These are phyloP conservation scores for Campylomormyrus numenius DNA, from an alignment of 2,113 vertebrate genomes.

Conservation along the genomic window DNA sequence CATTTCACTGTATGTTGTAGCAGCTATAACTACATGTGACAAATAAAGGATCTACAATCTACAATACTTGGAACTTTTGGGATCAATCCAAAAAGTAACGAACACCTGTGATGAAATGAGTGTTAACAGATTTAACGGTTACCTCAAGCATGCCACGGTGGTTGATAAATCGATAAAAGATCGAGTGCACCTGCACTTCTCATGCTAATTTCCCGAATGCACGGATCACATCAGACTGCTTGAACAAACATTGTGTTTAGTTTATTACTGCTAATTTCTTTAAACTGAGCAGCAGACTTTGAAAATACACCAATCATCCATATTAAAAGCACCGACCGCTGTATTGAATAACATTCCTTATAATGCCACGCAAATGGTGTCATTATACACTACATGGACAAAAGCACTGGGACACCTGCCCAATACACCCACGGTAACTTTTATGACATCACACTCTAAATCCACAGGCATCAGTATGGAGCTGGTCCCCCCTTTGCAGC, in stretches of 20 bases:
- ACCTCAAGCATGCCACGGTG: background rate
- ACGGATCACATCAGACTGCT: background rate
- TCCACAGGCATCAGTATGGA: background rate
- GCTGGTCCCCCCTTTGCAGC: background rate
- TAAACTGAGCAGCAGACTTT: background rate
- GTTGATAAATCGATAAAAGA: background rate
- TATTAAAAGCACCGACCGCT: background rate
- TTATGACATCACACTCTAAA: background rate
- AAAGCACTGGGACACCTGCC: background rate
- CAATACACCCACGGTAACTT: background rate
- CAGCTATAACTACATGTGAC: too few species aligned
- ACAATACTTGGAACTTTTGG: background rate
- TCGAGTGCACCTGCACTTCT: background rate
- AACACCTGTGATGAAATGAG: background rate
- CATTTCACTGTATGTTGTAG: too few species aligned
- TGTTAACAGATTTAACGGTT: background rate
- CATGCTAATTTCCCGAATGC: background rate
- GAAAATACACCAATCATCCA: background rate
- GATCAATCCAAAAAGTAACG: background rate
- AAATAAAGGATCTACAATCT: too few species aligned
- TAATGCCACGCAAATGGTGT: background rate
- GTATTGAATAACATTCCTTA: background rate
- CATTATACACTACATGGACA: background rate
- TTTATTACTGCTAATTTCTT: background rate
- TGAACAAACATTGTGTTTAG: background rate